These are phyloP conservation scores for Dendropsophus ebraccatus DNA, from an alignment of 2,113 vertebrate species.

Conservation along the genomic window DNA sequence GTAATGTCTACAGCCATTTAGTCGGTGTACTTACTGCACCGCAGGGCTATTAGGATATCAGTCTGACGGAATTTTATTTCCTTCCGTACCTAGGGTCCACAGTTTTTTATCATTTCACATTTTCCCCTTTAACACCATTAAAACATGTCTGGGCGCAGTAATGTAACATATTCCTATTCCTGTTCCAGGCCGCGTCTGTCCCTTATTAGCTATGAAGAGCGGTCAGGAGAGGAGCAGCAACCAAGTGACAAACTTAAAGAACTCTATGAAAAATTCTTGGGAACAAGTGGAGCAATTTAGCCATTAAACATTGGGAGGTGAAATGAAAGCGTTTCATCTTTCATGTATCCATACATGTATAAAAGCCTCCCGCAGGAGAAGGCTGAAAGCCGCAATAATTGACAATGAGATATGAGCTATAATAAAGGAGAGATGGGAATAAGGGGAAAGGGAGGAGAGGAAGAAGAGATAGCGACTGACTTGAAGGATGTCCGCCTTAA, in stretches of 20 bases:
- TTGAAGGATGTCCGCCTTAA: constrained; percentile 50
- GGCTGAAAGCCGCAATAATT: constrained; percentile 49
- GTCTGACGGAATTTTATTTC: background rate
- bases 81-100: too few species aligned
- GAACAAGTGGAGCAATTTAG: constrained; percentile 43
- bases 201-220: constrained; percentile 21
- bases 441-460: constrained; percentile 37
- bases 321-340: constrained; percentile 56
- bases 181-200: constrained; percentile 2
- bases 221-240: constrained; percentile 20
- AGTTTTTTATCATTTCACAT: background rate
- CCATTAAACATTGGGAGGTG: constrained; percentile 53
- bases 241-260: constrained; percentile 46
- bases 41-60: background rate
- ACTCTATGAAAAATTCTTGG: constrained; percentile 43
- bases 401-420: constrained; percentile 57
- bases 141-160: background rate
- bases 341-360: constrained; percentile 56
- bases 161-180: constrained; percentile 7
- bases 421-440: constrained; percentile 47
- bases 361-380: constrained; percentile 47
- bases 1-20: background rate
- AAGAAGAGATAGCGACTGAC: constrained; percentile 37
- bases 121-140: background rate
- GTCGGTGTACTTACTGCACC: background rate